Base-by-base conservation (phyloP, 2,113 vertebrate genomes). In the Recurvirostra avosetta region DNA sequence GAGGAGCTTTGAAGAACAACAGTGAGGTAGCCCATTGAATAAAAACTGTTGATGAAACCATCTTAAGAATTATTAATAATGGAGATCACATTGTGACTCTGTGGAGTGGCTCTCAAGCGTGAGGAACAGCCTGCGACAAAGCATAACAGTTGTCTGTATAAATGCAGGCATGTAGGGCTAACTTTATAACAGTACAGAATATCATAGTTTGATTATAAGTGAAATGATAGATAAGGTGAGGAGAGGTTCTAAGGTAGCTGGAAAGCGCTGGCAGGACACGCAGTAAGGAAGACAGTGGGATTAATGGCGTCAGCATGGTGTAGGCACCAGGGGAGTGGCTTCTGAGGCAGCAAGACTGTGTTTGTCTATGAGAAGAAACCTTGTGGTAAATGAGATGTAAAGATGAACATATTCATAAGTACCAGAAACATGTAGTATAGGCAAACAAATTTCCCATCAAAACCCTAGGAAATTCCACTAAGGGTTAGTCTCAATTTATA, bases 171-270 rank as follows among this genome's bases (percentile, higher is more conserved):
- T 12, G 12, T 23, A 59, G 88, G 11, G 23, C 5, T 40, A 61
- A 5, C 14, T 15, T 32, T 4, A 0, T 12, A 67, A 16, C 14
- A 65, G 9, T 4, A 18, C 15, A 50, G 32, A 15, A 59, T 30
- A 20, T 10, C 11, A 4, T 5, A 12, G 36, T 72, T 82, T 61
- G 47, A 45, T 36, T 83, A 4, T 15, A 61, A 66, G 36, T 56
- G 41, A 67, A 61, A 67, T 15, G 9, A 72, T 4, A 81, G 40
- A 8, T n/a, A 56, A 49, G 27, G 29, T 67, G 32, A 81, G 17
- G 30, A 67, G 19, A 59, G 16, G 29, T 36, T 36, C 38, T 26
- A 59, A 77, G 36, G 15, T 18, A 25, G 26, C 17, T 61, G 36
- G 26, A 30, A 77, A 43, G 32, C 16, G 8, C 26, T n/a, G 73